These are phyloP conservation scores for Columba livia DNA, from an alignment of 2,113 vertebrate species.

Conservation along the genomic window DNA sequence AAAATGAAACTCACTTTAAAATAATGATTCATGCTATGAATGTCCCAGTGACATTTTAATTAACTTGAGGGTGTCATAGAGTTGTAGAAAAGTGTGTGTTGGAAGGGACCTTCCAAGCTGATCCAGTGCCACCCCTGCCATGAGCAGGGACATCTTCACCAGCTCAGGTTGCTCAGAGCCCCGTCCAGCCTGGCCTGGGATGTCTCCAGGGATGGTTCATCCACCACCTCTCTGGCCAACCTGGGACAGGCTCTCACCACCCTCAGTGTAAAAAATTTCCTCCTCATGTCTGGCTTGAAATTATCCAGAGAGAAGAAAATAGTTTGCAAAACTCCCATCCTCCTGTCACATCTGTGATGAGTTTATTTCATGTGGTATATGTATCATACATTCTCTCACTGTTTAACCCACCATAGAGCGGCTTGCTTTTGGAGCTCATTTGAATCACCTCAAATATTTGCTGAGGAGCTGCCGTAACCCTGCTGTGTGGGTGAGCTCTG, in stretches of 20 bases:
- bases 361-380: not conserved
- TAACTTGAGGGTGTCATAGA: not conserved
- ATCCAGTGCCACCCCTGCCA: no score
- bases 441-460: not conserved
- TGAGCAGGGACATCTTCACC: no score
- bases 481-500: not conserved
- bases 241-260: no score
- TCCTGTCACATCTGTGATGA: not conserved
- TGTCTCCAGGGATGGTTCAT: no score
- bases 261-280: no score
- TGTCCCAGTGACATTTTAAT: not conserved
- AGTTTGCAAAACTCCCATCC: not conserved
- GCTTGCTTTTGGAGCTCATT: not conserved
- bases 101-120: no score
- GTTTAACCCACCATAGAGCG: not conserved
- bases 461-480: not conserved
- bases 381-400: not conserved
- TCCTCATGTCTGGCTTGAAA: no score
- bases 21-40: not conserved
- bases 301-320: not conserved
- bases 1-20: not conserved
- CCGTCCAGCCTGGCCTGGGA: no score
- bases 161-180: no score
- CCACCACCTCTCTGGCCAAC: no score
- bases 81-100: no score